Base-by-base conservation (phyloP, 1,140 invertebrate genomes). In the Trachymyrmex septentrionalis region DNA sequence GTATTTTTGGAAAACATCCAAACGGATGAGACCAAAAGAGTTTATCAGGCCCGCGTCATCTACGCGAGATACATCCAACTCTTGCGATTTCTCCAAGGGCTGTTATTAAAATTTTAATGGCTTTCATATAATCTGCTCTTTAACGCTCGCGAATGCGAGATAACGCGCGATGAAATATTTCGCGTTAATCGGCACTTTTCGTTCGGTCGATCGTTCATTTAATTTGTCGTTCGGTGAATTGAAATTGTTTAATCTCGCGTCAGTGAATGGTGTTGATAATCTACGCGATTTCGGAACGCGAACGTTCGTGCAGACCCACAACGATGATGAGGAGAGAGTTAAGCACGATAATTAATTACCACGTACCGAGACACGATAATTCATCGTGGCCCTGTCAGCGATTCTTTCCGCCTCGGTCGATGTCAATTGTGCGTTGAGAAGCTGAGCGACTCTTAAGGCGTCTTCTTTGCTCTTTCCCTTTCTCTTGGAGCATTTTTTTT, bases 341-440 rank as follows among this genome's bases (percentile, higher is more conserved):
- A 59, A 85, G 57, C 55, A 71, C 50, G 75, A 63, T 69, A 66
- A 89, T 89, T 89, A 89, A 89, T 89, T 82, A 69, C 67, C 30
- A 21, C 59, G 82, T 55, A 77, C 64, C 75, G 27, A 89, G 63
- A 87, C 78, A 30, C 85, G 85, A 78, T 85, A 86, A 71, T 55
- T 88, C 82, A 89, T 90, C 87, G 87, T 89, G 71, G 85, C 87
- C 77, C 87, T 72, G 88, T 89, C 87, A 87, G 85, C 78, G 55
- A 90, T 89, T 66, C 85, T 90, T 89, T 90, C 88, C 87, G 88
- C 72, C 85, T 90, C 71, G 88, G 16, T 87, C 88, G 77, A 87
- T 64, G 88, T 81, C 88, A 90, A 90, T 90, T 89, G 85, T 72
- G 85, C 88, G 88, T 90, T 89, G 55, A 90, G 53, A n/a, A 77